These are phyloP conservation scores for Drosophila ficusphila DNA, from an alignment of 1,140 invertebrate genomes.

Conservation along the genomic window DNA sequence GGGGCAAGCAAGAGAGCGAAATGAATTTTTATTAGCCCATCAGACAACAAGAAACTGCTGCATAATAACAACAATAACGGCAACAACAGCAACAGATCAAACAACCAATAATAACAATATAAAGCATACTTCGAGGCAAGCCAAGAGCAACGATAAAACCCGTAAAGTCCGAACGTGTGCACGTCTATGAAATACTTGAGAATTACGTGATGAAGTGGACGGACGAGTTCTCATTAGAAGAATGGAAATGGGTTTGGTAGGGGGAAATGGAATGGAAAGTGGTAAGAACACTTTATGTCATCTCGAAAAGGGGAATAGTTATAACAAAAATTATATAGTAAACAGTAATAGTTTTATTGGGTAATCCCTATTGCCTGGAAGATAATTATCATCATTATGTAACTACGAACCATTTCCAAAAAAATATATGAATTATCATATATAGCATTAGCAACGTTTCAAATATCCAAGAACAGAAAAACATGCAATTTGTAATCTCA, in stretches of 20 bases:
- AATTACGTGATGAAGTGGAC: slow-evolving; percentile 76
- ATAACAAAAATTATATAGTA: too few relatives aligned
- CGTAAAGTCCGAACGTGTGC: slow-evolving; percentile 21
- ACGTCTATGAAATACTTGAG: slow-evolving; percentile 53
- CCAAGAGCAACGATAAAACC: slow-evolving; percentile 36
- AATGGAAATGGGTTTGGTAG: slow-evolving; percentile 12
- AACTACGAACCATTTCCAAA: too few relatives aligned
- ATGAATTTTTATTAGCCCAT: slow-evolving; percentile 81
- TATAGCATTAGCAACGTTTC: too few relatives aligned
- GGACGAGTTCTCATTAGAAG: slow-evolving; percentile 39
- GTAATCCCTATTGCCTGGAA: too few relatives aligned
- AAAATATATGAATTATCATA: too few relatives aligned
- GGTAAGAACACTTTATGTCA: slow-evolving; percentile 16
- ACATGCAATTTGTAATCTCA: too few relatives aligned
- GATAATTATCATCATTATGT: too few relatives aligned
- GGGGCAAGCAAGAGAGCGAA: slow-evolving; percentile 10
- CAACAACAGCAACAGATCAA: slow-evolving; percentile 49
- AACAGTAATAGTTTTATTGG: too few relatives aligned
- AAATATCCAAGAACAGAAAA: too few relatives aligned
- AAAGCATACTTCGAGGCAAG: slow-evolving; percentile 61
- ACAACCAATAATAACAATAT: slow-evolving; percentile 68
- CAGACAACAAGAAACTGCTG: slow-evolving; percentile 71
- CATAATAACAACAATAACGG: slow-evolving; percentile 68
- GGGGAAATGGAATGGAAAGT: slow-evolving; percentile 1
- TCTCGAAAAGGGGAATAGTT: background rate